Evolutionary conservation across 30 jellyfish, hydroid and myxozoan species (phyloP).

Genomic region (Mastigias papua): DNA sequence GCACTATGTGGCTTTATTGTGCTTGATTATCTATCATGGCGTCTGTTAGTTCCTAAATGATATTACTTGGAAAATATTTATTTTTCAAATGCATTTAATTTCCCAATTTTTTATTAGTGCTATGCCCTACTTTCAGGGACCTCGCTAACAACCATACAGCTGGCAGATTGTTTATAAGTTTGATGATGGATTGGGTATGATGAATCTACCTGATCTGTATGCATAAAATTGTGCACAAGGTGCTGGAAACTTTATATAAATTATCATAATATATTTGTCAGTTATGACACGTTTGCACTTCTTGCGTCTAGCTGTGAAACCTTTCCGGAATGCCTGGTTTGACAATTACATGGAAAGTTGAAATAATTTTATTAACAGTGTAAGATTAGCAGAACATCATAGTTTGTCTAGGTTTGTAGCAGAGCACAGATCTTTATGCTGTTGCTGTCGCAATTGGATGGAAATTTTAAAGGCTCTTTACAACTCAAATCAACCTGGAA

Average conservation of each 20-base stretch:
- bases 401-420: too few species aligned
- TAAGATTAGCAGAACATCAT: too few species aligned
- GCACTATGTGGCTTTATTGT: too few species aligned
- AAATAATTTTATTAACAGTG: too few species aligned
- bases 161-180: not conserved
- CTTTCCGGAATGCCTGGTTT: too few species aligned
- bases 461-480: too few species aligned
- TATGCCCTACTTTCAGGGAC: not conserved
- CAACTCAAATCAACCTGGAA: too few species aligned
- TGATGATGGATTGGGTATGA: not conserved
- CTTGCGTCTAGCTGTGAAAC: not conserved
- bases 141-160: not conserved
- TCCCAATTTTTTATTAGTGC: not conserved
- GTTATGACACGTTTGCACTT: not conserved
- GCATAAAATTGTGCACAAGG: not conserved
- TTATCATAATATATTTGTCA: slow-evolving; percentile 4
- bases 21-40: too few species aligned
- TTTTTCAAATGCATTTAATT: not conserved
- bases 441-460: too few species aligned
- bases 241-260: slow-evolving; percentile 5
- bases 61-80: too few species aligned
- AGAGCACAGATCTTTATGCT: too few species aligned
- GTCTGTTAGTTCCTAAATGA: too few species aligned
- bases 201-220: not conserved
- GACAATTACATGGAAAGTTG: not conserved